Base-by-base conservation (phyloP, 1,140 invertebrate genomes). In the Agraylea sexmaculata region DNA sequence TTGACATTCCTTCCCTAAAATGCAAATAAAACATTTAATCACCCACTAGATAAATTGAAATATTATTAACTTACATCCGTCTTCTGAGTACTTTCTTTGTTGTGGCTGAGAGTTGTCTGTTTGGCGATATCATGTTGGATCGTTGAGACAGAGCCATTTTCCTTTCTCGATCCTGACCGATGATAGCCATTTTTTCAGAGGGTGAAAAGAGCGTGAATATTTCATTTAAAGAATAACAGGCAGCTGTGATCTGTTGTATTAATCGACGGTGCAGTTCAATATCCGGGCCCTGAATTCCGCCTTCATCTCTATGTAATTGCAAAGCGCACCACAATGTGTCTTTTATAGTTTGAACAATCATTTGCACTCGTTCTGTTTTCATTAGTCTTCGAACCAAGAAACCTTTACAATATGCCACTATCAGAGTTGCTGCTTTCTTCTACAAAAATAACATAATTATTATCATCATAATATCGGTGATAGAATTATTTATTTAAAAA, bases 331-430 rank as follows among this genome's bases (percentile, higher is more conserved):
- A 60, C 30, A 85, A 58, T 3, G 82, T 80, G 55, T 86, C 84
- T 48, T 70, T 70, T 46, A 90, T 87, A 15, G 81, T 87, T 62
- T 83, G 78, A 44, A 89, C 82, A 11, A 87, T 70, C 23, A 68
- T 65, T 56, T 86, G 78, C 2, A 90, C 79, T 50, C 80, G 78
- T 53, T 85, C 81, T 1, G 86, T 87, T 37, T 64, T 69, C 58
- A 90, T 74, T 25, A 91, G 63, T 43, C 86, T 72, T 28, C 88
- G 72, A 20, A 79, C 77, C 37, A 91, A 63, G 58, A 77, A 90
- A 2, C 88, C 88, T 54, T 75, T 79, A n/a, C 71, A 76, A 51
- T 71, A 70, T 16, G 87, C 83, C 45, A 77, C 77, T 39, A 91
- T 77, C 33, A 65, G 63, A 22, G 68, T 74, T 21, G 73, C 77